Base-by-base conservation (phyloP, 2,888 invertebrate genomes). In the Villa cingulata region DNA sequence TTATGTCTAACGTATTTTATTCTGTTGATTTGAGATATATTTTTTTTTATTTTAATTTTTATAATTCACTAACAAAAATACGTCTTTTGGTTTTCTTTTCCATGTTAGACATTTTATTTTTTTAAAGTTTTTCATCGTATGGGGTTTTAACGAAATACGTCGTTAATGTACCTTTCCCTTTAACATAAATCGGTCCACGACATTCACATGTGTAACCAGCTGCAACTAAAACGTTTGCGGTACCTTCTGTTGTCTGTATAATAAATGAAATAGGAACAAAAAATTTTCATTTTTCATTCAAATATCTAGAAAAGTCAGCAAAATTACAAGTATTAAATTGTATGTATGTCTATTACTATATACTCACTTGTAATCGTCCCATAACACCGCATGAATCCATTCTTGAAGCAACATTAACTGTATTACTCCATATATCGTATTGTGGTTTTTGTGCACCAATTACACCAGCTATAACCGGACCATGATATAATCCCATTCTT, bases 381-480 rank as follows among this genome's bases (percentile, higher is more conserved):
- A 91, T 83, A 52, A 85, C 77, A 0, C 96, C 95, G 52, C 90
- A 92, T 53, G 91, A 92, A 70, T 96, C 96, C 96, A 97, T 97
- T 43, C 96, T 72, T 6, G 91, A 92, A 2, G 96, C 95, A 14
- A 96, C 91, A 65, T 96, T 96, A 16, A 97, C 97, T 0, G 96
- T 95, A 70, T 97, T 95, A 15, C 96, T 94, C 96, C 96, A 97
- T 58, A 97, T 96, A 64, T 97, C 96, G 69, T 95, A 96, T 70
- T 96, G 95, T 0, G 96, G 96, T 63, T 96, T 96, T 66, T 95
- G 91, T 0, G 95, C 95, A 0, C 95, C 95, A 20, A 96, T 91
- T 17, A 96, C 95, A 0, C 95, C 96, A 0, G 95, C 95, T 63
- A 95, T 94, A 20, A 95, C 91, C 0, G 70, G 68, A 1, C 70